Base-by-base conservation (phyloP, 2,113 vertebrate species). In the Beaufortia kweichowensis region DNA sequence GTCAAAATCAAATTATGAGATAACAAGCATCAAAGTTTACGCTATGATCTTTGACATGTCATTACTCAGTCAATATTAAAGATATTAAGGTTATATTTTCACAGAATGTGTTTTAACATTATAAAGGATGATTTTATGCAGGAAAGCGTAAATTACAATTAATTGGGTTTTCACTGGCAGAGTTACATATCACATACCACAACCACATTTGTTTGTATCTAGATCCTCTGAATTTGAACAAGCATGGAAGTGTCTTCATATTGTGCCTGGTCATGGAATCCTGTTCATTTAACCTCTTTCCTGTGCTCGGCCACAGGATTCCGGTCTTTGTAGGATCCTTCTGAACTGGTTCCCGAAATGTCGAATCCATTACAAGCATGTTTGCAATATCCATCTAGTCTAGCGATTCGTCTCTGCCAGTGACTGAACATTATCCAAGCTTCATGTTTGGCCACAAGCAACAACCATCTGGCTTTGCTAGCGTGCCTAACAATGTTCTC, bases 401-500 rank as follows among this genome's bases (percentile, higher is more conserved):
- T 85, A 84, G 86, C 31, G 80, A 81, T 81, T 83, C 85, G 85
- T 87, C 86, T 76, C 74, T 87, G 90, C 90, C 90, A 91, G 84
- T 46, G 75, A 88, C 88, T 91, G 86, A 87, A 87, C 87, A 84
- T 88, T 82, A 90, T 89, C 90, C 90, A 89, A 90, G 87, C 78
- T 77, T 82, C 83, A 79, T 89, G 88, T 92, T 90, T 92, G 91
- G 90, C 90, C 87, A 90, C 87, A 88, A 87, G 85, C 83, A 75
- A 86, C 81, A 79, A 87, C 91, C 90, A 91, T 92, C 91, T 92
- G 91, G 88, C 88, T 90, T 85, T 83, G 83, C 85, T 79, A 86
- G 87, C 79, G 88, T 87, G 88, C 83, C 78, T 86, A 87, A 89
- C 86, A 85, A 87, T 86, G 84, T 91, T 87, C 89, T 90, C 88